Evolutionary conservation across 37 sponge, comb jelly and placozoan species (phyloP), one percentile per base, ranked within the genome.

Genomic region (Crambe crambe): DNA sequence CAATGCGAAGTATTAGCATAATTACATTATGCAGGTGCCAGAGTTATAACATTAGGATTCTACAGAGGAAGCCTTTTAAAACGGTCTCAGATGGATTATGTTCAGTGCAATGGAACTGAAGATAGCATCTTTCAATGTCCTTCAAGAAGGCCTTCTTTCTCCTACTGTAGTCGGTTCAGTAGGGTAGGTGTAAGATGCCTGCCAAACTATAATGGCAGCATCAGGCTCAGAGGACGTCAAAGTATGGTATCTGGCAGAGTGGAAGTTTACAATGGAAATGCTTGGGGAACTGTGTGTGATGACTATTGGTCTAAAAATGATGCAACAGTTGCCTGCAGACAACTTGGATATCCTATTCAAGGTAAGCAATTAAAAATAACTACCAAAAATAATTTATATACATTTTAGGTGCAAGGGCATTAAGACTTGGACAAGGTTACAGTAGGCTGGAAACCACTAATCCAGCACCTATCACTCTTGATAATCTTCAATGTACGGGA

Each of bases 261-360:
- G 6, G 63, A 61, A 27, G 79, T 60, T 8, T 27, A 20, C 25
- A 61, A 61, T 20, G 25, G 12, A 20, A 8, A 15, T 47, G 51
- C 6, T 8, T 61, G 63, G 63, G 63, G 63, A 29, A 61, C 63
- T 23, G 25, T 61, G 12, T 61, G 63, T 61, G 63, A 61, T 61
- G 63, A 61, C 15, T 61, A 8, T 27, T 61, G 63, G 63, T 23
- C 25, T 27, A 23, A 8, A 27, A 21, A 8, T 23, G 63, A 61
- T 27, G 63, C 63, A 5, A 20, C 6, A 29, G 63, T 61, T 29
- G 63, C 30, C 29, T 61, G 63, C 63, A 61, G 63, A 21, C 30
- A 27, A 20, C 63, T 61, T 23, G 63, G 25, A 61, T 61, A 23
- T 61, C 6, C 29, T 61, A 23, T n/a, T n/a, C n/a, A n/a, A n/a